Base-by-base conservation (phyloP, 2,888 invertebrate species). In the Subacronicta megacephala region DNA sequence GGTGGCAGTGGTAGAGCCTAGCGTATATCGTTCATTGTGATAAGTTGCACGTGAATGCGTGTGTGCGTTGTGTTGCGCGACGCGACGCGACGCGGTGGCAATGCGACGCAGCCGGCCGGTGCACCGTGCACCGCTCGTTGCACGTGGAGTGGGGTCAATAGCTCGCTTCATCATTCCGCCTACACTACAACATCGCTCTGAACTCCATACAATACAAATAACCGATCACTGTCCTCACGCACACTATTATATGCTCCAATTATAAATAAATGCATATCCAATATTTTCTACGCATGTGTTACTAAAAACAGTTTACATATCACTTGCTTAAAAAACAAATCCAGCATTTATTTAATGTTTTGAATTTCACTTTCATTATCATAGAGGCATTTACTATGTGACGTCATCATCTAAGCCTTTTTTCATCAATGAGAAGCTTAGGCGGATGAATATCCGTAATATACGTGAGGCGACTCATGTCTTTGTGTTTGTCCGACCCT, bases 111-210 rank as follows among this genome's bases (percentile, higher is more conserved):
- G 50, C 44, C 52, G 62, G 68, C 64, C 62, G 67, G 68, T 70
- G 76, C 69, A 69, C 55, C 63, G 70, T 62, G 77, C 69, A 78
- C 77, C 75, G 58, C 65, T 66, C 70, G 67, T 61, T 78, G 80
- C 90, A 87, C 88, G 87, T 88, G 89, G 75, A 82, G 80, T 80
- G 84, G 83, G 90, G 88, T 90, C 90, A 89, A 88, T 87, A 90
- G 81, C 90, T 87, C 80, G 72, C 71, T 82, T 78, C 83, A 80
- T 80, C 79, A 81, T 78, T 76, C 62, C 75, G 66, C 71, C 60
- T 69, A 59, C 69, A 64, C 64, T 64, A 53, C 68, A 75, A 75
- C 68, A 64, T 57, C 68, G 61, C 63, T 64, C 55, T 62, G 62
- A 47, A 49, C 52, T 62, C 57, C 64, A 62, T 62, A 46, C 15